A percentile compares a stretch with the other conserved stretches of the same genome.
Evolutionary conservation across 2,113 vertebrate species (phyloP).

Genomic region (Nasalis larvatus): DNA sequence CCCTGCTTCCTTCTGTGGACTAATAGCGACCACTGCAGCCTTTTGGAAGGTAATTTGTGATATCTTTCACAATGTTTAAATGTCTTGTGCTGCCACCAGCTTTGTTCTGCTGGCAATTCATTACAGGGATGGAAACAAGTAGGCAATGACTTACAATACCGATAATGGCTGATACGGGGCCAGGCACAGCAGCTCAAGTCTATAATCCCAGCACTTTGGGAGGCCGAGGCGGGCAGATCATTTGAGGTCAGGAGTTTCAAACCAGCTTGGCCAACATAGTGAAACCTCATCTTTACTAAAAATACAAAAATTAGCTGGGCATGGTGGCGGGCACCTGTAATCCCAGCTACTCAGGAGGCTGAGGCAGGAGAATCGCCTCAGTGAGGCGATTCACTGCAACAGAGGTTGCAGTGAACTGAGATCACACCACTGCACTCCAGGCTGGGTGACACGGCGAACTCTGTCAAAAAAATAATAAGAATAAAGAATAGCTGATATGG

Average conservation of each 20-base stretch:
- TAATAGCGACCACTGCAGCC: neutral
- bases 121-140: neutral
- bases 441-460: neutral
- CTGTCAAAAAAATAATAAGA: no score
- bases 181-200: neutral
- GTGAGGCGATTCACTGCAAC: no score
- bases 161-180: neutral
- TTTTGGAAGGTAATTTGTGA: neutral
- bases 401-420: neutral
- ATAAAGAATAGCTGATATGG: neutral
- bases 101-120: neutral
- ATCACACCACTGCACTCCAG: neutral
- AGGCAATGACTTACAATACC: fast-evolving
- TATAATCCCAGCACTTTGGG: neutral
- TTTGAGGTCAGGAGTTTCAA: neutral
- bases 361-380: no score
- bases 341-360: no score
- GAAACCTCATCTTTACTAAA: no score
- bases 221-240: neutral
- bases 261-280: neutral
- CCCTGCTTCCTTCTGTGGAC: neutral
- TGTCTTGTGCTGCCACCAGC: neutral
- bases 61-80: neutral
- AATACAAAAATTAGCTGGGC: no score
- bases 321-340: fast-evolving